Conservation (phyloP, 1,140 invertebrate genomes). For the Drosophila ohnishii region DNA sequence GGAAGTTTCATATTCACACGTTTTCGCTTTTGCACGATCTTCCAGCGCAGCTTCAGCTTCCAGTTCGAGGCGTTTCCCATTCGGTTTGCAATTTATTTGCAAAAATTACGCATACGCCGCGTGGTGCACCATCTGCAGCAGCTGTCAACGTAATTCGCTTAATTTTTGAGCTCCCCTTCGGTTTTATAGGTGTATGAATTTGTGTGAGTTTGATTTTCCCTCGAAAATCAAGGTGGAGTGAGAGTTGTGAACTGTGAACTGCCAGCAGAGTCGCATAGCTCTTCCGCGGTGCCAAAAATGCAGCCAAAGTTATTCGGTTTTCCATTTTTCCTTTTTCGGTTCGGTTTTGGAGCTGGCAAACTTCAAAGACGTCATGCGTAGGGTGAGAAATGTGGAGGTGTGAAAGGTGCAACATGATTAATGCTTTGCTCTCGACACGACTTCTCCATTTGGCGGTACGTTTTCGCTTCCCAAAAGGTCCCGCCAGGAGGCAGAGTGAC, state of each 20-base stretch:
- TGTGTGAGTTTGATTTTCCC: slow-evolving; percentile 23
- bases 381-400: slow-evolving; percentile 39
- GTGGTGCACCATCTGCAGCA: slow-evolving; percentile 19
- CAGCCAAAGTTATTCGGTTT: slow-evolving; percentile 27
- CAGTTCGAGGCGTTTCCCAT: slow-evolving; percentile 38
- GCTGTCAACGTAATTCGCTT: slow-evolving; percentile 41
- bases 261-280: slow-evolving; percentile 4
- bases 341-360: slow-evolving; percentile 7
- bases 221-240: not conserved
- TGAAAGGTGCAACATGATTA: slow-evolving; percentile 24
- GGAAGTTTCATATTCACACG: slow-evolving; percentile 42
- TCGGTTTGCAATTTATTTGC: slow-evolving; percentile 49
- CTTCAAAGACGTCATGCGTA: slow-evolving; percentile 50
- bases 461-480: slow-evolving; percentile 11
- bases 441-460: slow-evolving; percentile 43
- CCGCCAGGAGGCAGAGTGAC: slow-evolving; percentile 8
- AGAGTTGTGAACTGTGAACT: slow-evolving; percentile 29
- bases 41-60: slow-evolving; percentile 12
- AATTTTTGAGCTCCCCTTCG: slow-evolving; percentile 33
- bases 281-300: slow-evolving; percentile 42
- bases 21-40: slow-evolving; percentile 21
- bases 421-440: slow-evolving; percentile 38
- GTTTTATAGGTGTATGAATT: not conserved
- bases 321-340: slow-evolving; percentile 4
- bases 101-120: slow-evolving; percentile 68